Base-by-base conservation (phyloP, 2,888 invertebrate genomes). In the Caenorhabditis drosophilae region DNA sequence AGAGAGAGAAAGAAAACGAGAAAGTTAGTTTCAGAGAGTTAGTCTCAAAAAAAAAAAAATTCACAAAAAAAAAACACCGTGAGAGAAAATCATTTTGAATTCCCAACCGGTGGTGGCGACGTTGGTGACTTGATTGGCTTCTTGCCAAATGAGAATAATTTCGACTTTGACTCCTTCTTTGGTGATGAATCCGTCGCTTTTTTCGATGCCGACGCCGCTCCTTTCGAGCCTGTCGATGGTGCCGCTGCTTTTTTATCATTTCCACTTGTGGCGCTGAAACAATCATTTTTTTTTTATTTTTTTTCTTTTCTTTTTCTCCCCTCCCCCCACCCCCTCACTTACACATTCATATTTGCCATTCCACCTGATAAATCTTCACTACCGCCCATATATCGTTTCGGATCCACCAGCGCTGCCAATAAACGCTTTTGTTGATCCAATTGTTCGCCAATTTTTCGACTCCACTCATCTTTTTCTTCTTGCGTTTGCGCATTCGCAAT, bases 351-450 rank as follows among this genome's bases (percentile, higher is more conserved):
- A 20, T 63, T 58, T 23, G 69, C 75, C 48, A 80, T 61, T 40
- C 67, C 72, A 45, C 70, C 69, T 23, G 76, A 71, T 51, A 81
- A 53, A 46, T 79, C 77, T 50, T 80, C 77, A 9, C 49, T 40
- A 15, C 62, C 67, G 15, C 69, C 72, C 62, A 79, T 81, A 58
- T 74, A 81, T 45, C 70, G 57, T 50, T 81, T 80, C 42, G 97
- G 97, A 86, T 93, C 93, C 87, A 96, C 94, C 77, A 97, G 90
- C 79, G 93, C 93, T 73, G 90, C 91, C 74, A 95, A 89, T 86
- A 97, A 93, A 86, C 92, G 92, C 83, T 90, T 89, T 87, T 98
- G 97, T 78, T 91, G 91, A 85, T 95, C 92, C 59, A 96, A 88
- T 77, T 96, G 92, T 81, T 89, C 89, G 73, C 89, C 89, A 72